These are phyloP conservation scores for Crax fasciolata DNA, from an alignment of 2,797 vertebrate genomes.

Conservation along the genomic window DNA sequence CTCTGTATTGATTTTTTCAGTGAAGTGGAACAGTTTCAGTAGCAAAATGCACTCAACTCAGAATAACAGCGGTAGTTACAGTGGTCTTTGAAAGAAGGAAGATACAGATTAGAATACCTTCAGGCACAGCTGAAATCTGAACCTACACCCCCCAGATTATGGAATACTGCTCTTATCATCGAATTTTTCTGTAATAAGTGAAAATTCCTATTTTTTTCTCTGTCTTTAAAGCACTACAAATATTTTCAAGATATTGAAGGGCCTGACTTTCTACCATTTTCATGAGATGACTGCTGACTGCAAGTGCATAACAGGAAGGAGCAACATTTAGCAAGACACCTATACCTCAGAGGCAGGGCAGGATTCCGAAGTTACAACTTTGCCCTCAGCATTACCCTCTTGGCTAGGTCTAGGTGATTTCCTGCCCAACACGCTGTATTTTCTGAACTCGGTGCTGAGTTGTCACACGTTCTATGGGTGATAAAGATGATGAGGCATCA, in stretches of 20 bases:
- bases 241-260: neutral
- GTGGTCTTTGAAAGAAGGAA: neutral
- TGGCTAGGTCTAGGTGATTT: neutral
- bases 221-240: neutral
- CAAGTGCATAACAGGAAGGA: neutral
- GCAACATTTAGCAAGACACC: neutral
- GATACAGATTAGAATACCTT: neutral
- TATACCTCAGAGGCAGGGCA: neutral
- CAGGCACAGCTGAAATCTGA: neutral
- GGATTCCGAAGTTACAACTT: neutral
- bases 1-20: neutral
- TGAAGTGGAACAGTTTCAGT: neutral
- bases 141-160: neutral
- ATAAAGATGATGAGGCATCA: neutral
- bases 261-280: no score
- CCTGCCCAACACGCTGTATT: neutral
- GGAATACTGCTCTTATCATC: neutral
- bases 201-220: neutral
- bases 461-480: neutral
- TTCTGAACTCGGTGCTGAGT: neutral
- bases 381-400: neutral
- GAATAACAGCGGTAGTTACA: neutral
- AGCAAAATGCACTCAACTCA: neutral
- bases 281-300: neutral
- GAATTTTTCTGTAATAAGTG: neutral